Evolutionary conservation across 64 coral and sea anemone genomes (phyloP).

Genomic region (Montipora sp.): DNA sequence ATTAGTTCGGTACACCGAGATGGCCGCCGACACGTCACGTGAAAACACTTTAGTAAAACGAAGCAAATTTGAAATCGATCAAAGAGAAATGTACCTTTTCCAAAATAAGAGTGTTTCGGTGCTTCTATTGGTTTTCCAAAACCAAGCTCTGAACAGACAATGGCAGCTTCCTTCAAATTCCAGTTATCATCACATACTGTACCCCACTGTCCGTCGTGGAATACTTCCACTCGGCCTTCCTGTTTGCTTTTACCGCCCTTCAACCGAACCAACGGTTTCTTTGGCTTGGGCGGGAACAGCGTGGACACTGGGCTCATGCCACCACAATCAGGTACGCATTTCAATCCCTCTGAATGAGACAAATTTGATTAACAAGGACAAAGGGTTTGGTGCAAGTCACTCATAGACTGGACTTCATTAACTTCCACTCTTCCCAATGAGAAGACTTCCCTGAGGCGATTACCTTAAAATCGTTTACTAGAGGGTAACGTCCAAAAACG

Average conservation of each 20-base stretch:
- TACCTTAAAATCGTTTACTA: no score
- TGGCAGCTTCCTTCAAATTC: constrained; percentile 72
- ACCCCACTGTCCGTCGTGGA: constrained; percentile 72
- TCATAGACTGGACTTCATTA: no score
- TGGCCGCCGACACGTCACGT: no score
- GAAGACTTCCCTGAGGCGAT: no score
- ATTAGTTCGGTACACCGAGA: no score
- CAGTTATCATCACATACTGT: constrained; percentile 92
- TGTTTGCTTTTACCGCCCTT: constrained; percentile 49
- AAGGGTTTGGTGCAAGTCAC: no score
- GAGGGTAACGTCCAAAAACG: no score
- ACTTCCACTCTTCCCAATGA: no score
- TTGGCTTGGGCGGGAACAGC: constrained; percentile 50
- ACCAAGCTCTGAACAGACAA: constrained; percentile 83
- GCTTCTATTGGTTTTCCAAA: constrained; percentile 73
- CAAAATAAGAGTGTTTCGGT: constrained; percentile 57
- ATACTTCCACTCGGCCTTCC: constrained; percentile 71
- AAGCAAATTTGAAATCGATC: no score
- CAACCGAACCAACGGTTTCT: constrained; percentile 54
- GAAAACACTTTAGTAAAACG: no score
- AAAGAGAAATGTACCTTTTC: constrained; percentile 42
- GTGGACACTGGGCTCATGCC: constrained; percentile 39
- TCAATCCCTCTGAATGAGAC: constrained; percentile 25
- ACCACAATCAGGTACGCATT: constrained; percentile 36
- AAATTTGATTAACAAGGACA: neutral